Conservation (phyloP, 37 sponge, comb jelly and placozoan species). For the Amphimedon queenslandica region DNA sequence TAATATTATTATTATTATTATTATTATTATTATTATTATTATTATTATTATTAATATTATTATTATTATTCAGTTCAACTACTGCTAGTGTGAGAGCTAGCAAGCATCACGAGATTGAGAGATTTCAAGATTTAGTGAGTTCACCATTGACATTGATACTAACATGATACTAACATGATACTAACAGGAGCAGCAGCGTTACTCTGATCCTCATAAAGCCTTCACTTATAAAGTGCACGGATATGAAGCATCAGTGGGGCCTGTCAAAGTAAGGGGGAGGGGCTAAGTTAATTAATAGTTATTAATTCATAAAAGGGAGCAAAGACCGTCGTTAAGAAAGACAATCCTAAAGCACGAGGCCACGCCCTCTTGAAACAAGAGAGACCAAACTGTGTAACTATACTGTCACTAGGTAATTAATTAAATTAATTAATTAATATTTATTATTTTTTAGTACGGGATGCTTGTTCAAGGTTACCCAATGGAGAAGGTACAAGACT, state of each 20-base stretch:
- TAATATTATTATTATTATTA: too few relatives aligned
- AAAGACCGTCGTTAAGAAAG: conserved; percentile 55
- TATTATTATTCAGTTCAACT: too few relatives aligned
- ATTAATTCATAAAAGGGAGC: background rate
- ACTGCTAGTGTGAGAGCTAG: background rate
- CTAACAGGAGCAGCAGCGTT: conserved; percentile 63
- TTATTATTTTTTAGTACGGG: conserved; percentile 55
- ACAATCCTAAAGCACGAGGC: conserved; percentile 68
- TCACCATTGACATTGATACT: too few relatives aligned
- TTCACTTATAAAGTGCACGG: conserved; percentile 72
- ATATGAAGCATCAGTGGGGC: conserved; percentile 70
- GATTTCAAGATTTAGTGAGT: background rate
- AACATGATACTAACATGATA: too few relatives aligned
- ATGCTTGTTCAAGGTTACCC: conserved; percentile 83
- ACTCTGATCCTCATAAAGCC: conserved; percentile 68
- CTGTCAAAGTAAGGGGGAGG: conserved; percentile 66
- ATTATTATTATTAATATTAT: too few relatives aligned
- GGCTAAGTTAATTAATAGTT: too few relatives aligned
- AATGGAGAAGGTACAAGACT: conserved; percentile 90
- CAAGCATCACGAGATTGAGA: background rate
- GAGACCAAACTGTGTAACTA: conserved; percentile 88
- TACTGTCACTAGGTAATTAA: conserved; percentile 76
- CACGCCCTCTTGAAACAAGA: conserved; percentile 72
- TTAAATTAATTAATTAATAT: background rate
- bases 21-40: too few relatives aligned